Evolutionary conservation across 2,888 invertebrate species (phyloP).

Genomic region (Calameuta idolon): DNA sequence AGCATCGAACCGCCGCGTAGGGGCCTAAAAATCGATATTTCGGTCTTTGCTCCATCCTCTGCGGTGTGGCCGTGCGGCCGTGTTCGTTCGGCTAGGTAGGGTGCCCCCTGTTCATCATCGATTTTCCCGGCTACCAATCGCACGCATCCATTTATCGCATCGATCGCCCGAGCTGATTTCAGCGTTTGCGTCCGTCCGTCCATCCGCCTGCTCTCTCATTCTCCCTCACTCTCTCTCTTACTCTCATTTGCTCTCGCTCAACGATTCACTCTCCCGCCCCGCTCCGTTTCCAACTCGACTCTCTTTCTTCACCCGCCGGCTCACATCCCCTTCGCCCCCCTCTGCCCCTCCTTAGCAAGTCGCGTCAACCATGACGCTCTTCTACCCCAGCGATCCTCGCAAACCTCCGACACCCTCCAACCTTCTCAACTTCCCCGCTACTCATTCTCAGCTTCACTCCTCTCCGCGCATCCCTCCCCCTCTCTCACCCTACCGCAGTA

Average conservation of each 20-base stretch:
- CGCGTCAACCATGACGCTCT: background rate
- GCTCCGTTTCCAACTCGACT: constrained; percentile 7
- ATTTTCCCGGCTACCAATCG: constrained; percentile 72
- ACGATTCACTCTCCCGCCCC: constrained; percentile 34
- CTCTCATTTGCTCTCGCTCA: constrained; percentile 17
- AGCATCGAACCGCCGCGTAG: constrained; percentile 71
- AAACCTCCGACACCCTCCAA: background rate
- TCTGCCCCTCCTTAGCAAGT: background rate
- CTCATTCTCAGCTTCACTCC: constrained; percentile 4
- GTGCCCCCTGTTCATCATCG: constrained; percentile 60
- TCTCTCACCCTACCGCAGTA: background rate
- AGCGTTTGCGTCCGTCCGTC: constrained; percentile 61
- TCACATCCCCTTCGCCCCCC: background rate
- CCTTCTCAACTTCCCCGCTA: background rate
- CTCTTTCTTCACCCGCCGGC: constrained; percentile 4
- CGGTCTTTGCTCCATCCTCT: constrained; percentile 78
- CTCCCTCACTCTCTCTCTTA: background rate
- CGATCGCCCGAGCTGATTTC: constrained; percentile 71
- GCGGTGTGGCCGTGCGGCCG: constrained; percentile 49
- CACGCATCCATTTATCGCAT: constrained; percentile 83
- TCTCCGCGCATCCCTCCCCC: constrained; percentile 19
- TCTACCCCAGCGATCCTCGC: background rate
- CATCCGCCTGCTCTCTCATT: constrained; percentile 38
- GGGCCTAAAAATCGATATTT: constrained; percentile 80
- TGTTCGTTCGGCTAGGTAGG: constrained; percentile 47